phyloP scores from a whole-genome alignment of 2,113 vertebrate genomes.

The Petaurus breviceps region DNA sequence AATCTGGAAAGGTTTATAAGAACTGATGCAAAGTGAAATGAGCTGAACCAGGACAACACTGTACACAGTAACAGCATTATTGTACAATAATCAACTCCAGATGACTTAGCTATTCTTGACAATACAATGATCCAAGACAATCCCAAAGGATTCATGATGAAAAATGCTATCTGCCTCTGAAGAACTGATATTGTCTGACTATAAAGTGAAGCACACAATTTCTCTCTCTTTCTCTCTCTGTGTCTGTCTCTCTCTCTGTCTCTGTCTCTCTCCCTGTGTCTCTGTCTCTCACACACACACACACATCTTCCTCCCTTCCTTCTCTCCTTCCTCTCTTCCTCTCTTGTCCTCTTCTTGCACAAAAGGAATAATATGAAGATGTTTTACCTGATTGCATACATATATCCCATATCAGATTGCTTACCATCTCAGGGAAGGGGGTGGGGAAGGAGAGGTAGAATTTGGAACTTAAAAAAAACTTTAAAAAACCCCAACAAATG shows the following conservation, averaged over 20 bases:
- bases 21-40: background rate
- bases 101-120: background rate
- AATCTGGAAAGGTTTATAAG: background rate
- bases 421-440: background rate
- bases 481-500: too few species aligned
- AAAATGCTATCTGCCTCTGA: background rate
- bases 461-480: background rate
- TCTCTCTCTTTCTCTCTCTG: too few species aligned
- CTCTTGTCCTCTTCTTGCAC: background rate
- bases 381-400: background rate
- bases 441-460: too few species aligned
- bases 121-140: background rate
- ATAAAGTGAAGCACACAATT: background rate
- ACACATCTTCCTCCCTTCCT: too few species aligned
- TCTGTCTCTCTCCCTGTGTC: too few species aligned
- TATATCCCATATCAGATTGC: background rate
- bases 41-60: background rate
- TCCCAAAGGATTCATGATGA: background rate
- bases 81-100: too few species aligned
- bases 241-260: too few species aligned
- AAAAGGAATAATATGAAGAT: background rate
- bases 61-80: background rate
- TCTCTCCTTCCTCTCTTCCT: too few species aligned
- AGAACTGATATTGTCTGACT: background rate
- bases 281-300: too few species aligned